A percentile compares a stretch with the other conserved stretches of the same genome.
Evolutionary conservation across 1,140 invertebrate genomes (phyloP).

Genomic region (Doryteuthis pealeii): DNA sequence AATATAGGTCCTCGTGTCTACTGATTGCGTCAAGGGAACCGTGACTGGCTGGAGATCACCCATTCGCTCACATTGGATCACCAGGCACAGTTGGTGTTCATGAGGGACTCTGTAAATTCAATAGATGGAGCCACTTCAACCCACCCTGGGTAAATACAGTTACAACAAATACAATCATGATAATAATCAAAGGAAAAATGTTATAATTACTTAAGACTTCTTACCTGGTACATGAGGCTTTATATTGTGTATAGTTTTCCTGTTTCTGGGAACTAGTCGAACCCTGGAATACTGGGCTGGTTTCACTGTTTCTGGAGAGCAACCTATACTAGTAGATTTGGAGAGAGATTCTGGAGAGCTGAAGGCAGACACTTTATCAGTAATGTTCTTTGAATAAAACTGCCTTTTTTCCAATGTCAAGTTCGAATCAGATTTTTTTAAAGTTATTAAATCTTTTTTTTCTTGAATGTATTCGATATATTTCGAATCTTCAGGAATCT

Average conservation of each 20-base stretch:
- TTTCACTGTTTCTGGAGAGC: background rate
- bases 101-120: too few species aligned
- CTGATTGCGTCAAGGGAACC: too few species aligned
- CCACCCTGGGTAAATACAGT: too few species aligned
- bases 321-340: background rate
- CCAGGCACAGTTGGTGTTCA: too few species aligned
- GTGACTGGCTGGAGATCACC: too few species aligned
- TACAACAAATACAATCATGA: too few species aligned
- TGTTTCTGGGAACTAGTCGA: background rate
- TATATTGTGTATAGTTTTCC: constrained; percentile 4
- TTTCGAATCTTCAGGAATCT: background rate
- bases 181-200: too few species aligned
- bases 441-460: background rate
- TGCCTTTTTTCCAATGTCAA: background rate
- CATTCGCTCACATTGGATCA: too few species aligned
- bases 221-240: constrained; percentile 6
- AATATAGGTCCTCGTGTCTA: too few species aligned
- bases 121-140: too few species aligned
- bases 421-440: background rate
- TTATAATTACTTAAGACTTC: too few species aligned
- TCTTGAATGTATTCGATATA: background rate
- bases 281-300: background rate
- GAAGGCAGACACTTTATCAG: background rate
- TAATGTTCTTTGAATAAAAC: background rate
- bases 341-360: background rate